Base-by-base conservation (phyloP, 2,888 invertebrate genomes). In the Cataglyphis albicans region DNA sequence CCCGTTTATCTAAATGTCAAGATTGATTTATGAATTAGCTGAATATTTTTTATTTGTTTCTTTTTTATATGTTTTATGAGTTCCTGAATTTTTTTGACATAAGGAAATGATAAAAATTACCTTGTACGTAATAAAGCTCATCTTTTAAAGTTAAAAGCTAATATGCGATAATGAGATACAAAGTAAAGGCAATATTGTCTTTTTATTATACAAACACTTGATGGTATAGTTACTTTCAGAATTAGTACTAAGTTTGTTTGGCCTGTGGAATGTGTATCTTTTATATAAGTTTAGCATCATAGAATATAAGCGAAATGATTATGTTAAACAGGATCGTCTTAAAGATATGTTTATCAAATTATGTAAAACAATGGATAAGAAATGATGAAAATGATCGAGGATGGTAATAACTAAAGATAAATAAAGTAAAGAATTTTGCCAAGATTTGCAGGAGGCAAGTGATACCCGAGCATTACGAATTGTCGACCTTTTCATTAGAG, bases 171-270 rank as follows among this genome's bases (percentile, higher is more conserved):
- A 10, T 18, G 12, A 5, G 18, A 44, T 29, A n/a, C 12, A 59
- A 29, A 25, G 1, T 41, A 29, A 0, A 5, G 10, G 5, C 9
- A 44, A 44, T 63, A 73, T 61, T 29, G 61, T 41, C 29, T 21
- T 44, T 63, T 63, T 5, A n/a, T 15, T 21, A 32, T 35, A 21
- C 64, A 63, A 75, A 64, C 32, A 64, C 48, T 44, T 61, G 21
- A 61, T 61, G 18, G 4, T 32, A 6, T 18, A 35, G 35, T 35
- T 59, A 12, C 25, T 29, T 32, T 18, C 44, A 32, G 32, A 75
- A 64, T 64, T 75, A 75, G 29, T 61, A n/a, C 18, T 15, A n/a
- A 61, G 61, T 61, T 73, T 73, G 29, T 41, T 59, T n/a, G 29
- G 4, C 44, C 48, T 64, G 32, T 15, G 21, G 15, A 6, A 21